Evolutionary conservation across 2,113 vertebrate species (phyloP), one percentile per base, ranked within the genome.

Genomic region (Saccopteryx bilineata): DNA sequence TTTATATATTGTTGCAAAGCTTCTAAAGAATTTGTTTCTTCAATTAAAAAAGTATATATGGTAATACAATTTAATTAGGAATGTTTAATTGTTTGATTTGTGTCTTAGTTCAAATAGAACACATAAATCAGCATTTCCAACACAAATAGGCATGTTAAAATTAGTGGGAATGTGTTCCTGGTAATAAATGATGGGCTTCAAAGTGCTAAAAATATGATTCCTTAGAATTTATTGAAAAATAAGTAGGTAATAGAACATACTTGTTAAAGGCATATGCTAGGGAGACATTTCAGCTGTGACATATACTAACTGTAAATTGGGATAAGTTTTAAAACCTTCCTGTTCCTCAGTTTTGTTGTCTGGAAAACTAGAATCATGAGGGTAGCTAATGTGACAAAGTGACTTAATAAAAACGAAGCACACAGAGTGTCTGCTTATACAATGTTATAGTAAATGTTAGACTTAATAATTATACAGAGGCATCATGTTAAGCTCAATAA

Each of bases 161-260:
- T 81, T 28, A 28, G 26, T 58, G 0, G 11, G 58, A 82, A n/a
- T 74, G 1, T 65, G 9, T 48, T 71, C 56, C 7, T 5, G 56
- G n/a, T n/a, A 61, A 24, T 39, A 80, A 80, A 72, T 72, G 2
- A 71, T 54, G 7, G 33, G 0, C 65, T 82, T 86, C 21, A 69
- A 56, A 12, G 46, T 75, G 4, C 13, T 91, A 79, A 94, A 91
- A 58, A 58, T 28, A 78, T 7, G 52, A 46, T 89, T 93, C 9
- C 33, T 54, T 82, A 61, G n/a, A 81, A 52, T 89, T 61, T 8
- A n/a, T 5, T 78, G 4, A 89, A 81, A 91, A 88, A 83, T 81
- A 61, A 48, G 0, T 79, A 69, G 9, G 0, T 5, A 46, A 31
- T 8, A 74, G 10, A n/a, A 7, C 1, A 68, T 24, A 1, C 1